Evolutionary conservation across 2,113 vertebrate genomes (phyloP).

Genomic region (Aptenodytes forsteri): DNA sequence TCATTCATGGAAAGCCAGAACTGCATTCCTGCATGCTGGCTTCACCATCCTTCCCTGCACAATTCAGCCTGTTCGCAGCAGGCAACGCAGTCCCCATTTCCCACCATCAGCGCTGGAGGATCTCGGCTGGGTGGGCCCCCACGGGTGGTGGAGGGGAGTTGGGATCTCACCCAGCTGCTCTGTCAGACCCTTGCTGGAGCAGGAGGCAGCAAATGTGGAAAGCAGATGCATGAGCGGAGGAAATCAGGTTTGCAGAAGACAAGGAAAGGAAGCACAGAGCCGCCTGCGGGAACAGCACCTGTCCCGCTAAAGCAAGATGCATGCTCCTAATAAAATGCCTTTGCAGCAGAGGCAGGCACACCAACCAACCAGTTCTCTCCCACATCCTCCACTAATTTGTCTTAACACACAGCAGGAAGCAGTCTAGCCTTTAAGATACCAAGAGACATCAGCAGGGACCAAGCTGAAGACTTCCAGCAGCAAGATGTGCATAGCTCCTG

Average conservation of each 20-base stretch:
- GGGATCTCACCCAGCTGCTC: background rate
- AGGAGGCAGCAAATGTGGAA: background rate
- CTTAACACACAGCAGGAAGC: background rate
- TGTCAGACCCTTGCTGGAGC: background rate
- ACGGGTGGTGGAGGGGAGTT: background rate
- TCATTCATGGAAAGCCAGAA: background rate
- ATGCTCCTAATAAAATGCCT: background rate
- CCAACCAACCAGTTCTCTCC: background rate
- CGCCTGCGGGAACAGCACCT: background rate
- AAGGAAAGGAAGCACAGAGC: background rate
- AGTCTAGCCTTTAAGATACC: background rate
- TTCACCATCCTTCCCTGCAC: background rate
- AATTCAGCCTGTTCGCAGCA: background rate
- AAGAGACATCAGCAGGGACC: background rate
- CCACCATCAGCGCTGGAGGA: background rate
- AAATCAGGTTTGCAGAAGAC: background rate
- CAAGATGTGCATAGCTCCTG: background rate
- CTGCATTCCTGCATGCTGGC: fast-evolving
- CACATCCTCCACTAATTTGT: background rate
- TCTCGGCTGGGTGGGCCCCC: background rate
- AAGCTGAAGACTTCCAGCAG: background rate
- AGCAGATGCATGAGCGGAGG: background rate
- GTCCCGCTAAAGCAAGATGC: fast-evolving
- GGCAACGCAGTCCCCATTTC: fast-evolving
- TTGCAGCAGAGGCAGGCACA: background rate